Base-by-base conservation (phyloP, 2,113 vertebrate genomes). In the Ciconia boyciana region DNA sequence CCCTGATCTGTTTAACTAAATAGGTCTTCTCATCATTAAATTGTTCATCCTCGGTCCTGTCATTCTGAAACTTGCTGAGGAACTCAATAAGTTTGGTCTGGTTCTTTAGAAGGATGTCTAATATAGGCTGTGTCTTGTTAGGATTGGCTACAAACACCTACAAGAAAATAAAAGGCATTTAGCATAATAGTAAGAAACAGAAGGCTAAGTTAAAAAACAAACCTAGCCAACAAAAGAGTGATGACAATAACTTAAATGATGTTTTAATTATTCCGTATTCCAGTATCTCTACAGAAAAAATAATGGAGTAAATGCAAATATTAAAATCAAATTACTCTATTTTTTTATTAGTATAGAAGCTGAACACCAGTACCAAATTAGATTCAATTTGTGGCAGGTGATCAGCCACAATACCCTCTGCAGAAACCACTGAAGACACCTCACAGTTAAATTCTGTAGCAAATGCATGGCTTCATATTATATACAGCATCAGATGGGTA, bases 1-100 rank as follows among this genome's bases (percentile, higher is more conserved):
- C 99, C 98, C 99, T 98, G 98, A 99, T 99, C 98, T 99, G 99
- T 99, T 99, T 99, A 97, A 99, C 99, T 98, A 99, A 98, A 98
- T 99, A 99, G 97, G 99, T 99, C 98, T 99, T 99, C 99, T 99
- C 99, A 21, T 99, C 99, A 26, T 99, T 99, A 98, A 99, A 99
- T 93, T 99, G 99, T 98, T 99, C 99, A 18, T 99, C 99, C 97
- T 99, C 99, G 87, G 99, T 99, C 97, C 99, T 99, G 98, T 99
- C 99, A 64, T 99, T 99, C 98, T 99, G 99, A 97, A 99, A 99
- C 98, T 99, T 99, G 99, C 99, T 99, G 98, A 99, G 99, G 96
- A 99, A 99, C 98, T 99, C 99, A 76, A 99, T 99, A 95, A 99
- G 99, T 94, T 99, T 99, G 97, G 98, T 98, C 98, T 99, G 99